These are phyloP conservation scores for Rotaria magnacalcarata DNA, from an alignment of 2,888 invertebrate species.

Conservation along the genomic window DNA sequence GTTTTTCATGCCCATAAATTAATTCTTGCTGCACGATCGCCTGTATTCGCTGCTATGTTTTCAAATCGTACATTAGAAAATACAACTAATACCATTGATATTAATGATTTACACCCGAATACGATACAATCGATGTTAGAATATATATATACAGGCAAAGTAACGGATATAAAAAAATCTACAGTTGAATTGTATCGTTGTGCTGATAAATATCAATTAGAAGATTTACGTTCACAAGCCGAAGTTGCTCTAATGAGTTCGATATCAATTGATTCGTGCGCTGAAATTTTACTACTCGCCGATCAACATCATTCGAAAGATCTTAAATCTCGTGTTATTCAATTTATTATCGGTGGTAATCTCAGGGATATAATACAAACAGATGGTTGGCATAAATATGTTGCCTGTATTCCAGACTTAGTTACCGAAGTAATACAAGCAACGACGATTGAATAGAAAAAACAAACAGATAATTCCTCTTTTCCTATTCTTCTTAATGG, in stretches of 20 bases:
- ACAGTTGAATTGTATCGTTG: slow-evolving; percentile 44
- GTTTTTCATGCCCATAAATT: slow-evolving; percentile 44
- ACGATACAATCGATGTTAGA: slow-evolving; percentile 42
- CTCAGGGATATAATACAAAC: not conserved
- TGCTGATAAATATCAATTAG: slow-evolving; percentile 45
- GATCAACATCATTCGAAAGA: slow-evolving; percentile 35
- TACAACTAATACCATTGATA: slow-evolving; percentile 39
- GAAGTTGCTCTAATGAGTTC: slow-evolving; percentile 26
- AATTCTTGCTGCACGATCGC: slow-evolving; percentile 44
- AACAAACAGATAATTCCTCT: not conserved
- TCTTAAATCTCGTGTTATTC: slow-evolving; percentile 18
- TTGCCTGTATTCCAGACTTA: slow-evolving; percentile 17
- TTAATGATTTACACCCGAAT: slow-evolving; percentile 43
- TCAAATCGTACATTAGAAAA: slow-evolving; percentile 42
- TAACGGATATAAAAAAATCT: slow-evolving; percentile 31
- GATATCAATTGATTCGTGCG: slow-evolving; percentile 19
- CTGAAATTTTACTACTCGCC: slow-evolving; percentile 21
- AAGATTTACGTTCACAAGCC: slow-evolving; percentile 36
- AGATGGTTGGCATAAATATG: slow-evolving; percentile 32
- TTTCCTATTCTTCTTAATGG: not conserved
- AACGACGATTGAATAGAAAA: slow-evolving; percentile 4
- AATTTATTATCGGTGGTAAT: slow-evolving; percentile 17
- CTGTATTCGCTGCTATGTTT: slow-evolving; percentile 46
- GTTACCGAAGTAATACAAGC: slow-evolving; percentile 34
- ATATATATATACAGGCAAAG: slow-evolving; percentile 44